A percentile compares a stretch with the other conserved stretches of the same genome.
Conservation (phyloP, 2,888 invertebrate species). For the Gymnocheta viridis region DNA sequence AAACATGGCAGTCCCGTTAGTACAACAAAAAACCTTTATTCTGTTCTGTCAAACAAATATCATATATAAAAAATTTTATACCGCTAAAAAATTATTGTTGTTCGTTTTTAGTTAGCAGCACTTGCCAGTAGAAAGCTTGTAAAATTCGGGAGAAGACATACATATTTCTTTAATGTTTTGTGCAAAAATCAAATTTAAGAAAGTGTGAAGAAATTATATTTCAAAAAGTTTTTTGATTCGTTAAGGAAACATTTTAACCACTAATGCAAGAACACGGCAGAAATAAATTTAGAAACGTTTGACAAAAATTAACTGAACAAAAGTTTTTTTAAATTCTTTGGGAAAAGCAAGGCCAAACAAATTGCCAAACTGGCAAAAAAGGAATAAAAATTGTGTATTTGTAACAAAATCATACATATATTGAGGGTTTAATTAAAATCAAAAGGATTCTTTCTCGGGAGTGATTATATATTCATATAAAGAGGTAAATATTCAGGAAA, state of each 20-base stretch:
- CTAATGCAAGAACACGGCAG: background rate
- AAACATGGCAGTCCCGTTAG: no score
- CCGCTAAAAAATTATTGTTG: background rate
- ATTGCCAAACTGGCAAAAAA: slow-evolving; percentile 62
- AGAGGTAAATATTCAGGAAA: slow-evolving; percentile 3
- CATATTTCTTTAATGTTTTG: slow-evolving; percentile 27
- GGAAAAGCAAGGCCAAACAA: slow-evolving; percentile 39
- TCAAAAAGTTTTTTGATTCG: background rate
- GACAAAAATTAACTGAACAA: slow-evolving; percentile 3
- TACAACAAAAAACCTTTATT: no score
- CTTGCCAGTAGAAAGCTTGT: slow-evolving; percentile 44
- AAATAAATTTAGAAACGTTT: background rate
- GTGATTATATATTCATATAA: background rate
- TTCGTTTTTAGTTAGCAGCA: slow-evolving; percentile 1
- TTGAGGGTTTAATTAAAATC: background rate
- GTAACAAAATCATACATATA: background rate
- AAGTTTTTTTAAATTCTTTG: background rate
- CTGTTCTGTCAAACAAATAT: no score
- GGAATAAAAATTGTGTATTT: slow-evolving; percentile 34
- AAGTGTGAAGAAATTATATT: slow-evolving; percentile 42
- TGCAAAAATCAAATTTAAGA: slow-evolving; percentile 51
- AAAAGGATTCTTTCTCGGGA: slow-evolving; percentile 3
- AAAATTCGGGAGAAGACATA: slow-evolving; percentile 9
- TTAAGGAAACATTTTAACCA: background rate
- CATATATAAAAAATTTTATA: no score